Evolutionary conservation across 2,888 invertebrate genomes (phyloP).

Genomic region (Agrenia bidenticulata): DNA sequence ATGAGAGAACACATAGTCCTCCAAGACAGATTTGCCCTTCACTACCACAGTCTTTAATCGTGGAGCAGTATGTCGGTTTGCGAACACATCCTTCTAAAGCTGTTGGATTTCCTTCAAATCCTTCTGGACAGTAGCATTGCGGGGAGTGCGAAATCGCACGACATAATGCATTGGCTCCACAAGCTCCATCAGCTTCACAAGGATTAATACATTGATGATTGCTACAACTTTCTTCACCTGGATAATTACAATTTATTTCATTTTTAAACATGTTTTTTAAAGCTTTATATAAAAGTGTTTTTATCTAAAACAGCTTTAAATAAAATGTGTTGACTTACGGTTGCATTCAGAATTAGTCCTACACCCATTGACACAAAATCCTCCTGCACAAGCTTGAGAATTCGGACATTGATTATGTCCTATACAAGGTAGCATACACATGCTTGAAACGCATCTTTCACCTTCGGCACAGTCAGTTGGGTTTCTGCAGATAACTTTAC

Average conservation of each 20-base stretch:
- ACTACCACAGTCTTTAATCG: constrained; percentile 66
- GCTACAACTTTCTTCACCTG: constrained; percentile 73
- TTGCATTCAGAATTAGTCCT: constrained; percentile 66
- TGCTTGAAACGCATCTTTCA: constrained; percentile 74
- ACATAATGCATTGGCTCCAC: constrained; percentile 76
- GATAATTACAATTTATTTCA: constrained; percentile 51
- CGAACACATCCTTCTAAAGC: constrained; percentile 87
- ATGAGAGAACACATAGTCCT: constrained; percentile 75
- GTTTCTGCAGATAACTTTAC: constrained; percentile 76
- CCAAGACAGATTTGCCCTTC: constrained; percentile 74
- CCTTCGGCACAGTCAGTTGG: constrained; percentile 75
- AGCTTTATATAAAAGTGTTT: neutral
- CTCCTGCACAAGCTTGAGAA: constrained; percentile 77
- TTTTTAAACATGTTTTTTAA: neutral
- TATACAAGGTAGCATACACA: constrained; percentile 76
- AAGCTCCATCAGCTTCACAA: constrained; percentile 70
- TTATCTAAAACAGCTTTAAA: neutral
- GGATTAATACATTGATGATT: constrained; percentile 81
- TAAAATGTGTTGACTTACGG: neutral
- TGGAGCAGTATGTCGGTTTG: constrained; percentile 70
- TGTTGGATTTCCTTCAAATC: constrained; percentile 82
- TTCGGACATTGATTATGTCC: constrained; percentile 77
- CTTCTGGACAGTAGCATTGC: constrained; percentile 74
- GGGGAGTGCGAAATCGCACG: constrained; percentile 48
- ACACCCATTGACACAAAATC: constrained; percentile 80